Evolutionary conservation across 2,888 invertebrate species (phyloP), one percentile per base, ranked within the genome.

Genomic region (Mimumesa dahlbomi): DNA sequence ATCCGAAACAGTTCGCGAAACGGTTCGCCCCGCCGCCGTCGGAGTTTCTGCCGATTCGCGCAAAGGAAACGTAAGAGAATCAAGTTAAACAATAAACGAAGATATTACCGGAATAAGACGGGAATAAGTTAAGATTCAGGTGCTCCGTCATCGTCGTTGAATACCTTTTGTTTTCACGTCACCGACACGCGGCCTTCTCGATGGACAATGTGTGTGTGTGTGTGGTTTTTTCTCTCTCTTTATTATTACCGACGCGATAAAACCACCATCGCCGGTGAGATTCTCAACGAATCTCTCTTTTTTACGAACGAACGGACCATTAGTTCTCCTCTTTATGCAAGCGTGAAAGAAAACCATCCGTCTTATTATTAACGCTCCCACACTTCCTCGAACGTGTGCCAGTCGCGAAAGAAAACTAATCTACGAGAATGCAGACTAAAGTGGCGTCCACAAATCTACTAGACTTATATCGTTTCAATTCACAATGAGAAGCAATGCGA

Each of bases 281-380:
- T 11, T 13, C 11, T 36, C 4, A 13, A 3, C n/a, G n/a, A 11
- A 13, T n/a, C n/a, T 36, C 14, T 36, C 11, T 13, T 36, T 36
- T 6, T 36, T 36, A 36, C 36, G 36, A 36, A 13, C 36, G n/a
- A n/a, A n/a, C 36, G 9, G 11, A 14, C 53, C 22, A 42, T 48
- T 48, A 56, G 42, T 42, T 57, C 34, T 2, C 36, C 48, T 29
- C 53, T 31, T 36, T 50, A 36, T 29, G 9, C 14, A 6, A 13
- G 36, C 53, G 9, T 42, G 38, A 52, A 59, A 34, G 31, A 48
- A 42, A 34, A 13, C 31, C 58, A 56, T 57, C 53, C 48, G 40
- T 59, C 59, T 66, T 48, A 21, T 38, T 56, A 45, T 56, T 7
- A 48, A 43, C 50, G 21, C 22, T 19, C 22, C 25, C 13, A 16